phyloP scores from a whole-genome alignment of 2,888 invertebrate species.

The Opisthograptis luteolata region DNA sequence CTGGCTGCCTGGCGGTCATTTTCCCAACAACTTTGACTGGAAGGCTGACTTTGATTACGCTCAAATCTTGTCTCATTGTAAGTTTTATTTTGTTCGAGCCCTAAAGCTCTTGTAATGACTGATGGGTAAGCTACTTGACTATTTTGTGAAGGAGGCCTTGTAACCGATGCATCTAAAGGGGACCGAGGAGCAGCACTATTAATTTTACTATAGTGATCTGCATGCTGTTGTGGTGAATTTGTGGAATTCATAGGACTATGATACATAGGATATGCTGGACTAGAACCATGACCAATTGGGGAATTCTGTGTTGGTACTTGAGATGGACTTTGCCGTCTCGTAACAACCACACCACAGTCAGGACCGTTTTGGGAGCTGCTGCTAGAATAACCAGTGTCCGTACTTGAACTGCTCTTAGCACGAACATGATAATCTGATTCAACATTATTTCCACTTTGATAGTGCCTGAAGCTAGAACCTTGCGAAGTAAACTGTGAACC shows the following conservation, averaged over 20 bases:
- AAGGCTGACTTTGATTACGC: conserved; percentile 74
- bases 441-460: conserved; percentile 85
- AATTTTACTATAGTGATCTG: conserved; percentile 78
- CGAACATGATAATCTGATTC: conserved; percentile 86
- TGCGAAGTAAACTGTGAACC: conserved; percentile 82
- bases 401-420: conserved; percentile 86
- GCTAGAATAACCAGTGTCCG: conserved; percentile 86
- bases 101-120: conserved; percentile 90
- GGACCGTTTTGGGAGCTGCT: conserved; percentile 87
- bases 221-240: conserved; percentile 88
- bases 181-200: conserved; percentile 86
- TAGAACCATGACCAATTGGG: conserved; percentile 89
- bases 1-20: conserved; percentile 77
- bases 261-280: conserved; percentile 93
- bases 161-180: conserved; percentile 88
- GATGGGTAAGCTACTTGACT: conserved; percentile 91
- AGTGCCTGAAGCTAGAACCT: conserved; percentile 85
- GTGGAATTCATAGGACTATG: conserved; percentile 92
- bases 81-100: conserved; percentile 84
- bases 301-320: conserved; percentile 89
- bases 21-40: conserved; percentile 85
- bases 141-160: conserved; percentile 85
- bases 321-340: conserved; percentile 88
- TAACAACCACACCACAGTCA: conserved; percentile 87
- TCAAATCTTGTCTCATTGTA: conserved; percentile 83